Evolutionary conservation across 2,113 vertebrate genomes (phyloP).

Genomic region (Laticauda colubrina): DNA sequence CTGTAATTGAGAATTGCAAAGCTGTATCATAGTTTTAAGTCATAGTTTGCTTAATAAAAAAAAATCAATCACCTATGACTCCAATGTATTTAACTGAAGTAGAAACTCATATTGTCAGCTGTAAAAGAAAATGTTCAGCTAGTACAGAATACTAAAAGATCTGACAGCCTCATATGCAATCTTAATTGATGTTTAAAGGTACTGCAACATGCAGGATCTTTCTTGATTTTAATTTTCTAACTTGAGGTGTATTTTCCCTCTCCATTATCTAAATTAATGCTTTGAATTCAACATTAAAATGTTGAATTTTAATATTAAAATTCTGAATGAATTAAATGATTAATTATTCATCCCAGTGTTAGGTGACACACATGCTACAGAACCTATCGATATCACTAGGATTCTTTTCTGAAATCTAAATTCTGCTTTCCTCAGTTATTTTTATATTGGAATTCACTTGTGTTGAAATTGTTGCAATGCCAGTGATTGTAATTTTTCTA

Average conservation of each 20-base stretch:
- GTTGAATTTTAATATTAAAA: background rate
- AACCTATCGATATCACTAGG: background rate
- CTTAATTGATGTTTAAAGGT: slow-evolving; percentile 38
- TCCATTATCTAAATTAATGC: slow-evolving; percentile 13
- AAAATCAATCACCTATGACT: slow-evolving; percentile 49
- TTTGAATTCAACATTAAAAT: background rate
- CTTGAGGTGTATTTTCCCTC: background rate
- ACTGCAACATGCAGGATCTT: slow-evolving; percentile 15
- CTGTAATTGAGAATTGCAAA: slow-evolving; percentile 43
- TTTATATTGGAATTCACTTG: background rate
- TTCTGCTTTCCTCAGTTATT: background rate
- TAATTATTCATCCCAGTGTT: background rate
- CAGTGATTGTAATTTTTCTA: background rate
- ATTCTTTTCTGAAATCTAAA: slow-evolving; percentile 13
- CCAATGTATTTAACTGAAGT: slow-evolving; percentile 43
- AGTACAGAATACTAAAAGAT: slow-evolving; percentile 39
- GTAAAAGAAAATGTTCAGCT: slow-evolving; percentile 47
- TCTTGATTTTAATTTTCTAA: slow-evolving; percentile 22
- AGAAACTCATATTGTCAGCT: background rate
- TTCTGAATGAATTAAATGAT: background rate
- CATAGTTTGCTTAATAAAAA: slow-evolving; percentile 54
- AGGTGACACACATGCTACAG: background rate
- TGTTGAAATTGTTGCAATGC: background rate
- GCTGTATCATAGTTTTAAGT: slow-evolving; percentile 51
- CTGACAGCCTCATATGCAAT: slow-evolving; percentile 26